These are phyloP conservation scores for Drosophila diplacantha DNA, from an alignment of 2,888 invertebrate species.

Conservation along the genomic window DNA sequence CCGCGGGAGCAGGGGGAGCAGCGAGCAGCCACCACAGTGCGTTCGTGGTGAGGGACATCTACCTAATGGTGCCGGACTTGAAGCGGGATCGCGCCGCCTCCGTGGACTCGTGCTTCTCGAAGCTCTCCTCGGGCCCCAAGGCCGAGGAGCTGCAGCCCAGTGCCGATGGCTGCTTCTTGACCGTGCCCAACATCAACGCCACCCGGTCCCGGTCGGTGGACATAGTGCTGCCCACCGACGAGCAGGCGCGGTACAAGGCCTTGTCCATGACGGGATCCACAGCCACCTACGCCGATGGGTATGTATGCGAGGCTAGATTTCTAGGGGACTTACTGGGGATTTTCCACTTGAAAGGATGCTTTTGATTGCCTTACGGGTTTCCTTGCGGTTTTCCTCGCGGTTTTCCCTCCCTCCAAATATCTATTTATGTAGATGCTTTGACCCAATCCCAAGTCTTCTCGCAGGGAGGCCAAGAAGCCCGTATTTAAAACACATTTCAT, in stretches of 20 bases:
- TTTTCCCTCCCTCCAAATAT: not conserved
- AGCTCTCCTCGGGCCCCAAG: constrained; percentile 84
- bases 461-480: not conserved
- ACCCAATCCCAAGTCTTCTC: too few relatives aligned
- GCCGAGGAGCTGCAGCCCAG: constrained; percentile 83
- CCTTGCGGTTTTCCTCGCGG: too few relatives aligned
- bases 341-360: not conserved
- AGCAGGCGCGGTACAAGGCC: constrained; percentile 91
- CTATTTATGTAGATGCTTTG: not conserved
- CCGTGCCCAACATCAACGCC: constrained; percentile 85
- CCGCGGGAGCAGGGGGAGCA: constrained; percentile 48
- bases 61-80: constrained; percentile 88
- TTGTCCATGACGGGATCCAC: constrained; percentile 82
- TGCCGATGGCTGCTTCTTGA: constrained; percentile 80
- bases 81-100: constrained; percentile 91
- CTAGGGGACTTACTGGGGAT: too few relatives aligned
- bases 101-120: constrained; percentile 91
- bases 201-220: constrained; percentile 90
- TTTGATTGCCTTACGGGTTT: not conserved
- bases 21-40: constrained; percentile 57
- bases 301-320: constrained; percentile 22
- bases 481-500: constrained; percentile 7
- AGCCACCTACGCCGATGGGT: constrained; percentile 52
- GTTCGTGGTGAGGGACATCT: constrained; percentile 84
- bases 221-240: constrained; percentile 90